Evolutionary conservation across 2,113 vertebrate species (phyloP).

Genomic region (Salvelinus alpinus): DNA sequence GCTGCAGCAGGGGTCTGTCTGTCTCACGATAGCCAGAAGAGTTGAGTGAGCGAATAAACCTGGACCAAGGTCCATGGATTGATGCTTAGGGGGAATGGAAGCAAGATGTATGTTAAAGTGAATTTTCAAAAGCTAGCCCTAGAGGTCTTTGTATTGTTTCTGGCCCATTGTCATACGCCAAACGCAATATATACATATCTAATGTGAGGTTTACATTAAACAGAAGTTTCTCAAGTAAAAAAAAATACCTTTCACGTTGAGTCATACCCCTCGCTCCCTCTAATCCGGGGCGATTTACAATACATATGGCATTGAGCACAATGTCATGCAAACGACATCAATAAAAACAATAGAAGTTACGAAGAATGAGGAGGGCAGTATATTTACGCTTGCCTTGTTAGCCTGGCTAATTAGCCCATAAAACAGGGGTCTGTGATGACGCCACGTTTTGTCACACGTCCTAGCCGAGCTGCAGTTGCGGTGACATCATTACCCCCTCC

Average conservation of each 20-base stretch:
- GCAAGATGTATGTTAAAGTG: slow-evolving; percentile 8
- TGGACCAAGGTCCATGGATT: slow-evolving; percentile 4
- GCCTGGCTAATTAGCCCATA: slow-evolving; percentile 43
- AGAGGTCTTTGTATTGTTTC: slow-evolving; percentile 15
- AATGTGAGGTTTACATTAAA: slow-evolving; percentile 45
- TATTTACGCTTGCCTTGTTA: slow-evolving; percentile 32
- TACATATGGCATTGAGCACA: slow-evolving; percentile 27
- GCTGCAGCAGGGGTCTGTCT: background rate
- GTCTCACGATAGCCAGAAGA: background rate
- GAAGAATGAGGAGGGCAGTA: slow-evolving; percentile 26
- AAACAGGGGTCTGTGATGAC: slow-evolving; percentile 38
- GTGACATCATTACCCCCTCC: slow-evolving; percentile 42
- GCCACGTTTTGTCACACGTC: slow-evolving; percentile 43
- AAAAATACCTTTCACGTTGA: slow-evolving; percentile 27
- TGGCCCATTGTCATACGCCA: slow-evolving; percentile 49
- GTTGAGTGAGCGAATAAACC: too few species aligned
- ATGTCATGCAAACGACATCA: slow-evolving; percentile 43
- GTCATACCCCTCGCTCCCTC: slow-evolving; percentile 31
- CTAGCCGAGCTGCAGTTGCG: slow-evolving; percentile 13
- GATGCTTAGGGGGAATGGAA: slow-evolving; percentile 10
- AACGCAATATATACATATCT: background rate
- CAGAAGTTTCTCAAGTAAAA: slow-evolving; percentile 30
- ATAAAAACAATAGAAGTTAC: slow-evolving; percentile 19
- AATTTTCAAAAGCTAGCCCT: background rate
- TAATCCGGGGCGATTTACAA: slow-evolving; percentile 39